Conservation (phyloP, 2,113 vertebrate genomes). For the Carassius gibelio region DNA sequence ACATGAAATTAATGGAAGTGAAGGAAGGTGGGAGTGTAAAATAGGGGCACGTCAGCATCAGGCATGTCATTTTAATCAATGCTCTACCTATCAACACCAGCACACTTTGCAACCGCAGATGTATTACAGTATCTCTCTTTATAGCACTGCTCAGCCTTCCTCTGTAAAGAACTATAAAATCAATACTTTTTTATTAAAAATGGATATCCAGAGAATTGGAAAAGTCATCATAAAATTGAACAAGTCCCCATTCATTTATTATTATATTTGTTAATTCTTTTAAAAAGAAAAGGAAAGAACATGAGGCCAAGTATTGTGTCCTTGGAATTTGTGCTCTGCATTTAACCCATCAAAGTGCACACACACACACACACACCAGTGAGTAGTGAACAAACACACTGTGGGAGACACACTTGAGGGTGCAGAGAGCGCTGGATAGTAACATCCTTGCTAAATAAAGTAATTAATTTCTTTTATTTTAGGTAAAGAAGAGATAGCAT, state of each 20-base stretch:
- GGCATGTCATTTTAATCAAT: constrained; percentile 46
- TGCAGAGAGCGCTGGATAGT: too few species aligned
- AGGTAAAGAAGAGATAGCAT: background rate
- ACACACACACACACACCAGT: too few species aligned
- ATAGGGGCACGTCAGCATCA: constrained; percentile 18
- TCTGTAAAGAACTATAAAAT: constrained; percentile 20
- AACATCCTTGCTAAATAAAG: too few species aligned
- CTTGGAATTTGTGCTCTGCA: too few species aligned
- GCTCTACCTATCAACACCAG: constrained; percentile 44
- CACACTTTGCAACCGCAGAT: constrained; percentile 9
- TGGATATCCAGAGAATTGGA: constrained; percentile 35
- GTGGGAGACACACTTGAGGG: too few species aligned
- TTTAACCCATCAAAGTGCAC: too few species aligned
- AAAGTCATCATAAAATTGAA: background rate
- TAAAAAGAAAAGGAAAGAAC: too few species aligned
- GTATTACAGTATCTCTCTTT: constrained; percentile 35
- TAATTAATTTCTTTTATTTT: too few species aligned
- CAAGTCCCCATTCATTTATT: background rate
- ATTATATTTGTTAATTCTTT: background rate
- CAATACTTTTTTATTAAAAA: constrained; percentile 54
- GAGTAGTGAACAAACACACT: too few species aligned
- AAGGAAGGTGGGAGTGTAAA: constrained; percentile 37
- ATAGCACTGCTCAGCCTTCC: constrained; percentile 29
- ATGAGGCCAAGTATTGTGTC: too few species aligned
- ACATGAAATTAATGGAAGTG: constrained; percentile 54